Evolutionary conservation across 2,113 vertebrate genomes (phyloP).

Genomic region (Hyperopisus bebe): DNA sequence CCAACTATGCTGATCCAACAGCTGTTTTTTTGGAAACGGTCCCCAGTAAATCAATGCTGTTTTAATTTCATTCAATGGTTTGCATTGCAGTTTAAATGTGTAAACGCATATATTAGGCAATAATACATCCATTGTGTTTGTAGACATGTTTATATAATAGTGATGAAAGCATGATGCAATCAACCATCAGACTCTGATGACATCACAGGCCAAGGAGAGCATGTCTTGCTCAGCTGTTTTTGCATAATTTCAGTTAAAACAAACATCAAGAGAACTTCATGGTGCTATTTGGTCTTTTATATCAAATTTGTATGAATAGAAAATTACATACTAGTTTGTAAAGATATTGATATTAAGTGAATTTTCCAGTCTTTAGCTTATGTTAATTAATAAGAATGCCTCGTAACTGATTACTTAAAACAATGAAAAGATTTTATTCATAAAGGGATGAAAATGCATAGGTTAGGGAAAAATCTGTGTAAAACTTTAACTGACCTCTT

Average conservation of each 20-base stretch:
- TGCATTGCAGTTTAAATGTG: not conserved
- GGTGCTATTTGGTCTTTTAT: not conserved
- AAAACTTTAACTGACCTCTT: not conserved
- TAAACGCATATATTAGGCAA: not conserved
- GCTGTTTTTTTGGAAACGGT: not conserved
- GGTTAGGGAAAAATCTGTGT: not conserved
- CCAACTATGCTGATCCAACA: not conserved
- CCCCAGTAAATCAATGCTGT: not conserved
- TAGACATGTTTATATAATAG: not conserved
- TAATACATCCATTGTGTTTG: not conserved
- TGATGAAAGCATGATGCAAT: not conserved
- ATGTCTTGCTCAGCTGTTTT: not conserved
- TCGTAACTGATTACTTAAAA: not conserved
- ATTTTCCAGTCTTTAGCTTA: not conserved
- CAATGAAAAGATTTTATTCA: not conserved
- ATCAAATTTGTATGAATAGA: not conserved
- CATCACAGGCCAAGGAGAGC: not conserved
- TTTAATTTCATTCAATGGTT: not conserved
- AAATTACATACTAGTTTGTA: not conserved
- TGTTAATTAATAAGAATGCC: not conserved
- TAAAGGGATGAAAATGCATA: not conserved
- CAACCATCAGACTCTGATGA: not conserved
- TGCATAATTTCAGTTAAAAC: not conserved
- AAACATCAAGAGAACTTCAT: not conserved
- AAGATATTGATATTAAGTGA: not conserved